Percentiles rank a stretch among this genome's conserved stretches.
Evolutionary conservation across 2,797 vertebrate species (phyloP).

Genomic region (Aselliscus stoliczkanus): DNA sequence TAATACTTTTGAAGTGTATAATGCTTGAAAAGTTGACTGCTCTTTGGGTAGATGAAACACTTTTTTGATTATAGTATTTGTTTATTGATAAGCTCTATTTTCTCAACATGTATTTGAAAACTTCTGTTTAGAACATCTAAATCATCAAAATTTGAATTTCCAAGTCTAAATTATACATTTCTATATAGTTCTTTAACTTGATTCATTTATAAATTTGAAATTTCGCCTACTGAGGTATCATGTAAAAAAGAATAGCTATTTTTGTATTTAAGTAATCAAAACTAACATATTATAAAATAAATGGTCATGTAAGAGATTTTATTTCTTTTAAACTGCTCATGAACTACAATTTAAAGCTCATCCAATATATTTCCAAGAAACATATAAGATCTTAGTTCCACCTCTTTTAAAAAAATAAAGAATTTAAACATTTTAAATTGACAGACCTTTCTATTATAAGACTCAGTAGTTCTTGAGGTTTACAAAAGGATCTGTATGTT

Average conservation of each 20-base stretch:
- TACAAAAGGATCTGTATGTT: slow-evolving; percentile 97
- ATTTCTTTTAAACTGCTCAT: not conserved
- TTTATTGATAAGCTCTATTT: not conserved
- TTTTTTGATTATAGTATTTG: slow-evolving; percentile 13
- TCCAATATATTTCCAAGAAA: not conserved
- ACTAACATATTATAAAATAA: not conserved
- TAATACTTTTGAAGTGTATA: slow-evolving; percentile 30
- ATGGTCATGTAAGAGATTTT: slow-evolving; percentile 5
- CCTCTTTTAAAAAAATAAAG: not conserved
- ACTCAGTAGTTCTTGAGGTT: slow-evolving; percentile 94
- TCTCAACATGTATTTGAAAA: slow-evolving; percentile 36
- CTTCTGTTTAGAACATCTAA: slow-evolving; percentile 19
- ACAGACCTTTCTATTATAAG: slow-evolving; percentile 96
- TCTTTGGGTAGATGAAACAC: not conserved
- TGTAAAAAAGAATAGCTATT: not conserved
- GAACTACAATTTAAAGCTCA: slow-evolving; percentile 2
- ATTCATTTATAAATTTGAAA: not conserved
- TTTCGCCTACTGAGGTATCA: not conserved
- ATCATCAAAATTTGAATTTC: slow-evolving; percentile 28
- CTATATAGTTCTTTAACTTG: not conserved
- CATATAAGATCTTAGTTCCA: not conserved
- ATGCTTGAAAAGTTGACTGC: not conserved
- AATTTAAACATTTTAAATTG: slow-evolving; percentile 53
- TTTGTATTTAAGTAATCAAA: slow-evolving; percentile 45
- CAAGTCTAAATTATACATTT: slow-evolving; percentile 10